Evolutionary conservation across 1,140 invertebrate species (phyloP).

Genomic region (Sinonovacula constricta): DNA sequence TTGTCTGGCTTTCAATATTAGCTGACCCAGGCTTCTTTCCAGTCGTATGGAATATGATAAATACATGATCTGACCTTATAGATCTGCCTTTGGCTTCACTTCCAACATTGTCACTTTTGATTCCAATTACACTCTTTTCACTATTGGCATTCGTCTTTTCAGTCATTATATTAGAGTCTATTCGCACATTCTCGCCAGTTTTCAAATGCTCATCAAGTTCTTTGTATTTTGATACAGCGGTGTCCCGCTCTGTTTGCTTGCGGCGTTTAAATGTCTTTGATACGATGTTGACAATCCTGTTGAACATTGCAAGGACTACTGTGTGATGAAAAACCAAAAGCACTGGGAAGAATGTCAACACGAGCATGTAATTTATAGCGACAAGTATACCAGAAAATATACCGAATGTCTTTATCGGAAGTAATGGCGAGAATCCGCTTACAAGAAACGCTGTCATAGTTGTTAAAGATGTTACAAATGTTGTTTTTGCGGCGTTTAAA

Average conservation of each 20-base stretch:
- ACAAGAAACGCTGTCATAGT: constrained; percentile 71
- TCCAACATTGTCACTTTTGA: too few relatives aligned
- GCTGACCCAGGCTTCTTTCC: background rate
- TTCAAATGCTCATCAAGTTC: too few relatives aligned
- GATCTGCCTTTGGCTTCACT: too few relatives aligned
- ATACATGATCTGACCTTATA: too few relatives aligned
- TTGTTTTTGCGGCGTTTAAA: constrained; percentile 65
- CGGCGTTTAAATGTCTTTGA: too few relatives aligned
- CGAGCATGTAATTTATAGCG: constrained; percentile 70
- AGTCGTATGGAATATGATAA: background rate
- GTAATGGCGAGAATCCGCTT: constrained; percentile 65
- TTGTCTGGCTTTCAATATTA: background rate
- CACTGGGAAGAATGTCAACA: constrained; percentile 72
- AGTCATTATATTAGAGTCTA: too few relatives aligned
- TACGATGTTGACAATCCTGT: too few relatives aligned
- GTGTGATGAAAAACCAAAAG: constrained; percentile 69
- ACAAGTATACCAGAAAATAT: constrained; percentile 71
- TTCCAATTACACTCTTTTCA: too few relatives aligned
- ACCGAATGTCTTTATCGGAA: constrained; percentile 69
- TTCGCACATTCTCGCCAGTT: too few relatives aligned
- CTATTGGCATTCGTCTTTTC: constrained; percentile 52
- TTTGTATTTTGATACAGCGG: too few relatives aligned
- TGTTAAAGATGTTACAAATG: constrained; percentile 72
- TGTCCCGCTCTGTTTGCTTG: too few relatives aligned
- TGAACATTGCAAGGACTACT: too few relatives aligned